Conservation (phyloP, 2,113 vertebrate species). For the Capricornis sumatraensis region DNA sequence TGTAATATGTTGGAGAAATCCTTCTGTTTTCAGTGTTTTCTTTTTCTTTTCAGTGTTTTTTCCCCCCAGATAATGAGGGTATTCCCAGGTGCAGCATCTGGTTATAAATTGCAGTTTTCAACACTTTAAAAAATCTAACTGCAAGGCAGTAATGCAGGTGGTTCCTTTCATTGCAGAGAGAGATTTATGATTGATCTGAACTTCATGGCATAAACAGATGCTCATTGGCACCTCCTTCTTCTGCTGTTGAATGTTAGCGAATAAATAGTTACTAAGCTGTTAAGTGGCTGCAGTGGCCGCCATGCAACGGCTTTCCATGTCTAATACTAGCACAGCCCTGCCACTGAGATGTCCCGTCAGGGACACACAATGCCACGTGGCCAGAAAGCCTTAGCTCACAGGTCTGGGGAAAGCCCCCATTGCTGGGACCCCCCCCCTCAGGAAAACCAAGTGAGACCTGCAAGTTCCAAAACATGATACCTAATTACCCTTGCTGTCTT, state of each 20-base stretch:
- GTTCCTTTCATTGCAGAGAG: background rate
- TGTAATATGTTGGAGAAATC: background rate
- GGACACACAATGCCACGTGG: too few relatives aligned
- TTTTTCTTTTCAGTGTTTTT: background rate
- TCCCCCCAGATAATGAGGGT: background rate
- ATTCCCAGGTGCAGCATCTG: background rate
- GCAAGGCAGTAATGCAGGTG: conserved; percentile 8
- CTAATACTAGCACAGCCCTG: background rate
- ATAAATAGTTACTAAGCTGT: conserved; percentile 14
- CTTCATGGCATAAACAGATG: conserved; percentile 1
- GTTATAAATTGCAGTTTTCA: conserved; percentile 40
- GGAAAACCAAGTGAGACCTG: background rate
- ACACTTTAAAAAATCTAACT: background rate
- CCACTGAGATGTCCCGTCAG: background rate
- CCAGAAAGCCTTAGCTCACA: background rate
- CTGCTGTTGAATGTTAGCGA: background rate
- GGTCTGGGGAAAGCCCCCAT: background rate
- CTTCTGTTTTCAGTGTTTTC: background rate
- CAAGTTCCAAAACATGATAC: background rate
- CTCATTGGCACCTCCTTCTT: background rate
- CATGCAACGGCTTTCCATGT: background rate
- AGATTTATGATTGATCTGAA: conserved; percentile 18
- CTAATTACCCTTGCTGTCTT: conserved; percentile 28
- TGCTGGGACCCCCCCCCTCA: background rate
- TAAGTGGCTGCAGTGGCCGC: background rate